These are phyloP conservation scores for Salvelinus namaycush DNA, from an alignment of 2,113 vertebrate species.

Conservation along the genomic window DNA sequence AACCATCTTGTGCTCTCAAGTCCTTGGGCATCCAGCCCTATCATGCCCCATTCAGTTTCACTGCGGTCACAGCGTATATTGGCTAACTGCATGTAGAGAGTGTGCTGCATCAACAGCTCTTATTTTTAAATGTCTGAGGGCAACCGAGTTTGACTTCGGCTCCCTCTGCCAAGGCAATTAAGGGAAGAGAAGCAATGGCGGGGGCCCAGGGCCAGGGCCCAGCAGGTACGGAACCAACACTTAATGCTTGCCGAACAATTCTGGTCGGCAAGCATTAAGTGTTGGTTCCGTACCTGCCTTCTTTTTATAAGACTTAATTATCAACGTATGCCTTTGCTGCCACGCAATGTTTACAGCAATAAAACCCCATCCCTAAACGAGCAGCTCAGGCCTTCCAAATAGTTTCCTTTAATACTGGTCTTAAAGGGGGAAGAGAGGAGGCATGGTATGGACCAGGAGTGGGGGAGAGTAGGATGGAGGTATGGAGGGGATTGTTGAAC, in stretches of 20 bases:
- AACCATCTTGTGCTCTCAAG: no score
- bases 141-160: conserved; percentile 30
- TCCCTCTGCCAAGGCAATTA: conserved; percentile 32
- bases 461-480: neutral
- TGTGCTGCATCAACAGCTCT: conserved; percentile 35
- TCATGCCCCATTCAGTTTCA: neutral
- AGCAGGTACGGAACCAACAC: neutral
- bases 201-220: neutral
- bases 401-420: conserved; percentile 33
- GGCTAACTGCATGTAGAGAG: conserved; percentile 11
- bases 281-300: conserved; percentile 15
- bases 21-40: no score
- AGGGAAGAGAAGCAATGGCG: neutral
- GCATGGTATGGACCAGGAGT: neutral
- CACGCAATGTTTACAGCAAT: conserved; percentile 32
- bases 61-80: neutral
- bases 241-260: neutral
- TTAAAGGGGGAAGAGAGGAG: conserved; percentile 1
- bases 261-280: conserved; percentile 16
- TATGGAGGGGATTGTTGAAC: conserved; percentile 1
- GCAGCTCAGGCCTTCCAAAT: conserved; percentile 38
- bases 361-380: conserved; percentile 41
- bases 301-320: conserved; percentile 35
- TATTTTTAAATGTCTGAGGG: conserved; percentile 34
- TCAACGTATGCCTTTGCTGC: conserved; percentile 30